Conservation (phyloP, 1,140 invertebrate species). For the Potamilus streckersoni region DNA sequence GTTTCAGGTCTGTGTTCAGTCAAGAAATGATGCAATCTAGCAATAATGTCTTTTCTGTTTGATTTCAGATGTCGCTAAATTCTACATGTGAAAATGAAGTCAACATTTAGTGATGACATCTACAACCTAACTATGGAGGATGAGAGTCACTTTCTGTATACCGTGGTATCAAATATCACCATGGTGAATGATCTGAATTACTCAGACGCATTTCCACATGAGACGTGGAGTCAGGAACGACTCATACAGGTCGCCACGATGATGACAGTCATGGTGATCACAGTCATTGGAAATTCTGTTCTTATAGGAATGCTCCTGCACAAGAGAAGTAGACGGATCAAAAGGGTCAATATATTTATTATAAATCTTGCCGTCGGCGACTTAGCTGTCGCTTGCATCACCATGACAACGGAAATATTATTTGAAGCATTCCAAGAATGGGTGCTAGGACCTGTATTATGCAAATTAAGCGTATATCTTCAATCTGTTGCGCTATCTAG, state of each 20-base stretch:
- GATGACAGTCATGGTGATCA: conserved; percentile 61
- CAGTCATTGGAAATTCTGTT: conserved; percentile 57
- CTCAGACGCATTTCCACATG: conserved; percentile 2
- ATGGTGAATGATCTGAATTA: not conserved
- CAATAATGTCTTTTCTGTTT: too few relatives aligned
- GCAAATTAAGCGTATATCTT: conserved; percentile 68
- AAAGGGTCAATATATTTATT: conserved; percentile 65
- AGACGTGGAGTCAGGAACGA: conserved; percentile 56
- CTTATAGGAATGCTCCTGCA: conserved; percentile 55
- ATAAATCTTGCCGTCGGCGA: conserved; percentile 69
- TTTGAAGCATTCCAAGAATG: conserved; percentile 69
- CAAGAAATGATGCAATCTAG: too few relatives aligned
- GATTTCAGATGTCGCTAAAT: too few relatives aligned
- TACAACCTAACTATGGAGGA: not conserved
- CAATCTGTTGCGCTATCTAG: conserved; percentile 69
- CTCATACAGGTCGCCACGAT: conserved; percentile 63
- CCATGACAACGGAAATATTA: conserved; percentile 69
- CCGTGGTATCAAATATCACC: not conserved
- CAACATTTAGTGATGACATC: not conserved
- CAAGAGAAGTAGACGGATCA: conserved; percentile 48
- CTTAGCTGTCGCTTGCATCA: conserved; percentile 68
- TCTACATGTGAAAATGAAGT: too few relatives aligned
- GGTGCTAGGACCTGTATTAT: conserved; percentile 66
- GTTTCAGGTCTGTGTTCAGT: too few relatives aligned
- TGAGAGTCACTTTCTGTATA: not conserved